Base-by-base conservation (phyloP, 1,140 invertebrate genomes). In the Meloidogyne hapla region DNA sequence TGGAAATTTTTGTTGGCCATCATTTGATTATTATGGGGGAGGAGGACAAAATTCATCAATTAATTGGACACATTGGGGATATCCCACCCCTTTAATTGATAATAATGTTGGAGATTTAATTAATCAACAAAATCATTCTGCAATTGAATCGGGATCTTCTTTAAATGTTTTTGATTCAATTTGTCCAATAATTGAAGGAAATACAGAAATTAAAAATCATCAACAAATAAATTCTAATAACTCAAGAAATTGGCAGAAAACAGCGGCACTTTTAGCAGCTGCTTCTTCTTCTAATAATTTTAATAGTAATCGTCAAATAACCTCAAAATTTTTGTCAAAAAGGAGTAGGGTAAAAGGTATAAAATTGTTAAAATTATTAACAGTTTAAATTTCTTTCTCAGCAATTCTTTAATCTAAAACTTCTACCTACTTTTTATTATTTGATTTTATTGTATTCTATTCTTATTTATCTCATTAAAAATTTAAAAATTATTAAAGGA, bases 1-100 rank as follows among this genome's bases (percentile, higher is more conserved):
- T n/a, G n/a, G n/a, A n/a, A 48, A 56, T 56, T 56, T 56, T 56
- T 56, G 48, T 21, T 56, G 48, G 48, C 48, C 48, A 56, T n/a
- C 48, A 56, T 56, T 56, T 56, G 48, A 56, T 56, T 56, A 56
- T 56, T 56, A 56, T 56, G 48, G n/a, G n/a, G n/a, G 48, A n/a
- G 48, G 48, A n/a, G 18, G n/a, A 21, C 48, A 56, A 42, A 42
- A 42, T 42, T 42, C 40, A 1, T 42, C 40, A 13, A 42, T 42
- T 56, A 15, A 13, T 56, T 56, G 48, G 48, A 56, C n/a, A 56
- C 48, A 18, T 13, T 56, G 48, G 48, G 48, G 48, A n/a, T 56
- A 56, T n/a, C n/a, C 45, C 1, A 48, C 13, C 9, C 2, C 12
- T 45, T 45, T 45, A 56, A 56, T 56, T 21, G 48, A 56, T 8